These are phyloP conservation scores for Oceanodroma leucorhoa DNA, from an alignment of 2,797 vertebrate genomes.

Conservation along the genomic window DNA sequence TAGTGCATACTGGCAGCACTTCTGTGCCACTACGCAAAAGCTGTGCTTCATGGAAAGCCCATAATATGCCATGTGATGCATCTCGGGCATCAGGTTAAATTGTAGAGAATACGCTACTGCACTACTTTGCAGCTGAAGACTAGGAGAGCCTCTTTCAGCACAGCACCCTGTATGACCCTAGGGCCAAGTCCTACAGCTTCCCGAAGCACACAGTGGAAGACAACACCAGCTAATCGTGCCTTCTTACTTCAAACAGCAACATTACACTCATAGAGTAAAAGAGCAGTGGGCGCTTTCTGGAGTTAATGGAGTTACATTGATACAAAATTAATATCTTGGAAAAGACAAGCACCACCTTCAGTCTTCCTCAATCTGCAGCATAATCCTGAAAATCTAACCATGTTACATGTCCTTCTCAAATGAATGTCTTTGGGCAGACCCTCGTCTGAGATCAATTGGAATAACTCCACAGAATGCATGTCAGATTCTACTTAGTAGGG, in stretches of 20 bases:
- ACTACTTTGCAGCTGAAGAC: fast-evolving
- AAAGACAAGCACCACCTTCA: not conserved
- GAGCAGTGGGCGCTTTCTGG: not conserved
- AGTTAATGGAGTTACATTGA: not conserved
- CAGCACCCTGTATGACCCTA: not conserved
- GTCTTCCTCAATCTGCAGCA: not conserved
- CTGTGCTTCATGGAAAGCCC: not conserved
- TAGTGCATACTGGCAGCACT: not conserved
- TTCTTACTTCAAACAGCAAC: not conserved
- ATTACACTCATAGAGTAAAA: not conserved
- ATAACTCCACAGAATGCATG: not conserved
- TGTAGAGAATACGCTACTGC: not conserved
- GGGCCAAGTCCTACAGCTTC: not conserved
- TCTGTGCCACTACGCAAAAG: not conserved
- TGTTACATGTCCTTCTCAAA: not conserved
- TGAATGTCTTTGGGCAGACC: not conserved
- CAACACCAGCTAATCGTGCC: too few relatives aligned
- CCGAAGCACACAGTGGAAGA: not conserved
- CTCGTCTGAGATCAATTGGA: not conserved
- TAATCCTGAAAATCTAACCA: not conserved
- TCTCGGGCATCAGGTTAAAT: not conserved
- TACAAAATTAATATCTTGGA: not conserved
- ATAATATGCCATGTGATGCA: fast-evolving
- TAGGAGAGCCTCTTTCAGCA: not conserved
- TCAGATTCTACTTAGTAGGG: not conserved